Base-by-base conservation (phyloP, 2,888 invertebrate species). In the Malachius bipustulatus region DNA sequence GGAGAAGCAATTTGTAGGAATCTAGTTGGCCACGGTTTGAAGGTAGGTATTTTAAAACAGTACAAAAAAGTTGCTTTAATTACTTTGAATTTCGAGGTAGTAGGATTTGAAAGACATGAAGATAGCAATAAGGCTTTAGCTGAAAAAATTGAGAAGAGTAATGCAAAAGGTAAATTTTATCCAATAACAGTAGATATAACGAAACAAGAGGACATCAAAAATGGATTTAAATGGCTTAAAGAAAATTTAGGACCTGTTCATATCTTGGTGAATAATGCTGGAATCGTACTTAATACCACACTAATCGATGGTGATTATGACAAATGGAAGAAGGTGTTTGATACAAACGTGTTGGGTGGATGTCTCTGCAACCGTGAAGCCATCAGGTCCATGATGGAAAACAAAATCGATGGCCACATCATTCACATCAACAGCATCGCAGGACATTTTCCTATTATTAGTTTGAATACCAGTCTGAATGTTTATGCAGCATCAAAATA, bases 211-310 rank as follows among this genome's bases (percentile, higher is more conserved):
- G 52, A 54, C 12, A 45, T 55, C 8, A 9, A 50, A 8, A 32
- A 34, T 9, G 43, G 47, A 3, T 54, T 55, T 37, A 36, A 47
- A 30, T 49, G 47, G 47, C 44, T 46, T 9, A 44, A 41, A 13
- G 35, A 44, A 1, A 48, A 51, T 26, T 19, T 55, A 1, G 55
- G 55, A 9, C 48, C 50, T 1, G 44, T 52, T 8, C 42, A 48
- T 29, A 44, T 51, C 13, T 38, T 54, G 3, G 39, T 54, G 4
- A 54, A n/a, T n/a, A n/a, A n/a, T n/a, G n/a, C n/a, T n/a, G n/a
- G n/a, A n/a, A n/a, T n/a, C n/a, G n/a, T n/a, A 51, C 39, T 16
- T 28, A 24, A 27, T 11, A 39, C 38, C 1, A 36, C n/a, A 8
- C 29, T 52, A 1, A 30, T 36, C 2, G 45, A 49, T 16, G 47